A percentile compares a stretch with the other conserved stretches of the same genome.
Conservation (phyloP, 1,140 invertebrate species). For the Propsilocerus akamusi region DNA sequence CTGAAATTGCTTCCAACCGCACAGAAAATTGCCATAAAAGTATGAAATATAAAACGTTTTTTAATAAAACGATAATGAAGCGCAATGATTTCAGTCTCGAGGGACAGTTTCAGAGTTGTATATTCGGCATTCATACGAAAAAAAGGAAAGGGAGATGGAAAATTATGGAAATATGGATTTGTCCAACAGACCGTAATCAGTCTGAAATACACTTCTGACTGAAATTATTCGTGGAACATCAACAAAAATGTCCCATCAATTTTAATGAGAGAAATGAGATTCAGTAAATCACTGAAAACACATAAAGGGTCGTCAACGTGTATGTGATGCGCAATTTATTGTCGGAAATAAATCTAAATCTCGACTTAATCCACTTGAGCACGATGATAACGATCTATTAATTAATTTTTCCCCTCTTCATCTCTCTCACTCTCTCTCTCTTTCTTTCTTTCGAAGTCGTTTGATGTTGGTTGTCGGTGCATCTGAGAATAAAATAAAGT, state of each 20-base stretch:
- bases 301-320: neutral
- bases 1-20: neutral
- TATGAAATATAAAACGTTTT: constrained; percentile 4
- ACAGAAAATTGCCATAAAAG: neutral
- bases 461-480: neutral
- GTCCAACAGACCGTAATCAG: no score
- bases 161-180: constrained; percentile 1
- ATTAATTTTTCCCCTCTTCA: neutral
- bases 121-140: no score
- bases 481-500: neutral
- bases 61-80: constrained; percentile 4
- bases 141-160: no score
- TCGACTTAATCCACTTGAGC: neutral
- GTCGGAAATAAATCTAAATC: neutral
- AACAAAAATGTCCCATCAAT: no score
- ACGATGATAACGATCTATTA: neutral
- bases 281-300: neutral
- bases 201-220: no score
- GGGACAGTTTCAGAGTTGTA: neutral
- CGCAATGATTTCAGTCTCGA: neutral
- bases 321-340: neutral
- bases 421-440: neutral
- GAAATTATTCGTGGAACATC: no score
- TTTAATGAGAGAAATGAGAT: no score
- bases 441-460: neutral